These are phyloP conservation scores for Gymnocypris eckloni DNA, from an alignment of 2,797 vertebrate species.

Conservation along the genomic window DNA sequence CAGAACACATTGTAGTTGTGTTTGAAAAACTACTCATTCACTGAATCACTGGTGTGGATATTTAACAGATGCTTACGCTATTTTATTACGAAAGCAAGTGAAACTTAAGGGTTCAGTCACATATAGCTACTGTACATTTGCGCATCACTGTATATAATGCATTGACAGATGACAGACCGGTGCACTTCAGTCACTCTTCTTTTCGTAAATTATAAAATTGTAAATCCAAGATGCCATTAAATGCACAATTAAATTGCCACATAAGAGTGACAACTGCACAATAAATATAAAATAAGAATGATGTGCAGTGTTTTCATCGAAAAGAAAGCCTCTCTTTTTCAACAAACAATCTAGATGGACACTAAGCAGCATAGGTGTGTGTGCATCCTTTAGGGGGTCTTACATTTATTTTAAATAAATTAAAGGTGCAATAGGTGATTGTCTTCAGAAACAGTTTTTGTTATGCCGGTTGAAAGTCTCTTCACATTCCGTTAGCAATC, in stretches of 20 bases:
- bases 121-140: not conserved
- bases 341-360: not conserved
- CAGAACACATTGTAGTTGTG: constrained; percentile 11
- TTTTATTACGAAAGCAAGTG: not conserved
- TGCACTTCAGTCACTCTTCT: not conserved
- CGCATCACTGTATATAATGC: not conserved
- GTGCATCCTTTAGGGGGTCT: not conserved
- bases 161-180: not conserved
- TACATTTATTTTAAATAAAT: not conserved
- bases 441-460: no score
- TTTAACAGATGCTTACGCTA: not conserved
- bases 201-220: not conserved
- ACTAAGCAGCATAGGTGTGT: not conserved
- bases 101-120: not conserved
- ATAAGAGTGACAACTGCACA: not conserved
- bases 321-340: not conserved
- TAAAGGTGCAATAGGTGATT: no score
- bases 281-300: not conserved
- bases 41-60: not conserved
- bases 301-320: not conserved
- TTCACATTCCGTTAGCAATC: no score
- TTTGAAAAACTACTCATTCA: not conserved
- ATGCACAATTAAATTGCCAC: not conserved
- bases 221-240: not conserved
- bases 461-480: no score